A percentile compares a stretch with the other conserved stretches of the same genome.
Conservation (phyloP, 2,113 vertebrate genomes). For the Pelecanus crispus region DNA sequence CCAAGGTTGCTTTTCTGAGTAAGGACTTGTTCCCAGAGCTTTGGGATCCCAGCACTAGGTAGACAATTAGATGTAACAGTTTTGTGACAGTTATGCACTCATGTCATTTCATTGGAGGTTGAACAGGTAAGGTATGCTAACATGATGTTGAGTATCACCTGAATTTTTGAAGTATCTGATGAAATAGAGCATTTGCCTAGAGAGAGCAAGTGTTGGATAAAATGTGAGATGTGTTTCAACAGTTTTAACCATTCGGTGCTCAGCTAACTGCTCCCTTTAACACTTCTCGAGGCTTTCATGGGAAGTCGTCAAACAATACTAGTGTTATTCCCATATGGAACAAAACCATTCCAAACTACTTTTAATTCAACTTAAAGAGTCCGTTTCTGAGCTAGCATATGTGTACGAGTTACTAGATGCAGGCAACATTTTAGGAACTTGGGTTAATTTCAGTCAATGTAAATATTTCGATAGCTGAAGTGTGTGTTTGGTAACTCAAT, state of each 20-base stretch:
- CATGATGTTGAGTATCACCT: not conserved
- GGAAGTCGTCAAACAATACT: not conserved
- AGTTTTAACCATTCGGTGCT: not conserved
- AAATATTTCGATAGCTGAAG: not conserved
- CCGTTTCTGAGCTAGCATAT: not conserved
- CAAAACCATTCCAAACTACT: not conserved
- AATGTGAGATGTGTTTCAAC: not conserved
- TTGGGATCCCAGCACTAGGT: not conserved
- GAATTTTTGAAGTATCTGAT: not conserved
- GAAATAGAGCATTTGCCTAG: not conserved
- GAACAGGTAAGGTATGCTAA: not conserved
- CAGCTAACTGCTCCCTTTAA: not conserved
- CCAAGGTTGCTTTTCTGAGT: not conserved
- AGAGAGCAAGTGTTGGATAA: not conserved
- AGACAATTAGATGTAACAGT: not conserved
- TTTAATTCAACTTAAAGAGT: not conserved
- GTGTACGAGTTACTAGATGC: not conserved
- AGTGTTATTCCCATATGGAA: not conserved
- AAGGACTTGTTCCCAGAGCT: not conserved
- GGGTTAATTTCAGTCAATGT: not conserved
- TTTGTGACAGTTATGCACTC: accelerated
- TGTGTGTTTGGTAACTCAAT: not conserved
- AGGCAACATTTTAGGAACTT: not conserved
- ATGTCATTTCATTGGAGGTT: not conserved
- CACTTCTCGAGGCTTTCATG: not conserved